These are phyloP conservation scores for Drosophila dunni DNA, from an alignment of 1,140 invertebrate species.

Conservation along the genomic window DNA sequence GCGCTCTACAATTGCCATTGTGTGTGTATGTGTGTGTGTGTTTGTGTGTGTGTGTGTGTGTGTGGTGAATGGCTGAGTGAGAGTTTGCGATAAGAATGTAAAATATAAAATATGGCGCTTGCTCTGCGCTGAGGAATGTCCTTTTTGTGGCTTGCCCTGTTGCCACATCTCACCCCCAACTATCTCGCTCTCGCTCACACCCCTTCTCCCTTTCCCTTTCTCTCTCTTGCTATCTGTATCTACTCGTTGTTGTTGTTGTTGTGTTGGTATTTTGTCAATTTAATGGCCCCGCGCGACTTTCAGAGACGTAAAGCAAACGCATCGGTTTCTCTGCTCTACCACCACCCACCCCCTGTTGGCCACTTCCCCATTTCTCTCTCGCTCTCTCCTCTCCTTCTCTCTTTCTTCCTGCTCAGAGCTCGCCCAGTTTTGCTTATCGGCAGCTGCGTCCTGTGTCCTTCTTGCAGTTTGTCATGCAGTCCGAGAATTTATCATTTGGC, in stretches of 20 bases:
- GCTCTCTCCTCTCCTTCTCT: not conserved
- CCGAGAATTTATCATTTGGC: conserved; percentile 77
- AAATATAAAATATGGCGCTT: conserved; percentile 84
- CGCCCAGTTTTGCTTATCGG: conserved; percentile 66
- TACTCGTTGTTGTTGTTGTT: conserved; percentile 44
- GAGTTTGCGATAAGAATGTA: conserved; percentile 84
- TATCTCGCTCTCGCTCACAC: not conserved
- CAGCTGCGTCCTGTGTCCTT: conserved; percentile 68
- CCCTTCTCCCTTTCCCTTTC: not conserved
- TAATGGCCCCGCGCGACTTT: conserved; percentile 65
- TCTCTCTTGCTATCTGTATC: conserved; percentile 39
- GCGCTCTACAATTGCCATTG: conserved; percentile 4
- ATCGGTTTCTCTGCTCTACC: conserved; percentile 21
- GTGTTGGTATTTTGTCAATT: conserved; percentile 83
- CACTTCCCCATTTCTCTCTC: not conserved
- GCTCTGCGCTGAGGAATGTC: conserved; percentile 80
- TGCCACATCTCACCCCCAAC: not conserved
- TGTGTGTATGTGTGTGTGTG: conserved; percentile 9
- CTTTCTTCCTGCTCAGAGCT: not conserved
- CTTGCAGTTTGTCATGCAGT: conserved; percentile 83
- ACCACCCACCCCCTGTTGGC: not conserved
- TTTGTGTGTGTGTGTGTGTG: conserved; percentile 3
- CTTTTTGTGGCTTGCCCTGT: conserved; percentile 71
- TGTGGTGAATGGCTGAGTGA: conserved; percentile 80
- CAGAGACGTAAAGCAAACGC: conserved; percentile 47